phyloP scores from a whole-genome alignment of 1,140 invertebrate species.

The Aphaenogaster rudis region DNA sequence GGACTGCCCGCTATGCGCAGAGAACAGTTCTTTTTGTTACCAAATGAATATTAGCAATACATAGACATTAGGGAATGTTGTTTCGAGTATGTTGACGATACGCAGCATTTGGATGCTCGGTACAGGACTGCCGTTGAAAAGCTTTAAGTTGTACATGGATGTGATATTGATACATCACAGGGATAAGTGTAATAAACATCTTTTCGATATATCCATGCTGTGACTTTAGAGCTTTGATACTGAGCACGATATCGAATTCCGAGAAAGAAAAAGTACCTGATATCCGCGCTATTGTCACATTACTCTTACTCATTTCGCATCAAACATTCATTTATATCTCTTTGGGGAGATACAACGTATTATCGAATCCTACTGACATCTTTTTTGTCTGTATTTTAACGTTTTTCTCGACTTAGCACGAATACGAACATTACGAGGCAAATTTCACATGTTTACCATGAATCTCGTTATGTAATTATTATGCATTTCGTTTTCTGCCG shows the following conservation, averaged over 20 bases:
- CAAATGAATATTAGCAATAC: constrained; percentile 76
- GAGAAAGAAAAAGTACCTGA: constrained; percentile 72
- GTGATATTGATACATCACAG: constrained; percentile 65
- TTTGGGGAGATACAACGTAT: neutral
- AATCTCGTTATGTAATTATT: constrained; percentile 27
- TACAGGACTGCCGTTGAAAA: constrained; percentile 66
- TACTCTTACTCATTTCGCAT: constrained; percentile 65
- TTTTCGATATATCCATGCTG: constrained; percentile 53
- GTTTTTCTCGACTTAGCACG: constrained; percentile 29
- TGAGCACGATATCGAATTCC: constrained; percentile 67
- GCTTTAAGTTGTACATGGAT: constrained; percentile 75
- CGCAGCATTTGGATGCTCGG: constrained; percentile 55
- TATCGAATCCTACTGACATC: neutral
- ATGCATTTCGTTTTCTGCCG: neutral
- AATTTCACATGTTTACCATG: constrained; percentile 4
- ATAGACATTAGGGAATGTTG: constrained; percentile 71
- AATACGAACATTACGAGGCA: constrained; percentile 27
- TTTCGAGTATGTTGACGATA: constrained; percentile 66
- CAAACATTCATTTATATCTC: constrained; percentile 13
- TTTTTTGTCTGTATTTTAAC: constrained; percentile 52
- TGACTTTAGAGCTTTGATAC: constrained; percentile 70
- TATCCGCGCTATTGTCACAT: constrained; percentile 64
- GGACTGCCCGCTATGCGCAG: constrained; percentile 64
- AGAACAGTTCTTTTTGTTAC: constrained; percentile 73
- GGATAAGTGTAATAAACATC: constrained; percentile 59